Conservation (phyloP, 2,888 invertebrate genomes). For the Chrysomela aeneicollis region DNA sequence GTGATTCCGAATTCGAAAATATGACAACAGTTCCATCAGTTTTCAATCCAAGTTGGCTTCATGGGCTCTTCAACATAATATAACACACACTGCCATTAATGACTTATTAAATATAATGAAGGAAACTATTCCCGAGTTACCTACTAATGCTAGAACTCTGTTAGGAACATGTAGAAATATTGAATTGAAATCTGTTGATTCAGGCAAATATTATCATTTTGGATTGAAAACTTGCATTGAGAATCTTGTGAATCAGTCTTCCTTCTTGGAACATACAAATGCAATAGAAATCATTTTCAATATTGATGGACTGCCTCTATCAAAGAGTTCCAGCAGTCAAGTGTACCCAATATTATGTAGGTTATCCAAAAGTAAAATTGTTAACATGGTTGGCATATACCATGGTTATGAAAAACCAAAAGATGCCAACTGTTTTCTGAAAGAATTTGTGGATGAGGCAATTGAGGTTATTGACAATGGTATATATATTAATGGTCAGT, state of each 20-base stretch:
- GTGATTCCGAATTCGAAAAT: conserved; percentile 9
- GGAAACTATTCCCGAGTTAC: conserved; percentile 20
- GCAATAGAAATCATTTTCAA: conserved; percentile 27
- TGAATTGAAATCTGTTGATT: conserved; percentile 21
- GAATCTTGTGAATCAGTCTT: conserved; percentile 6
- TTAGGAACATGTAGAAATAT: conserved; percentile 26
- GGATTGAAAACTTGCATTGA: conserved; percentile 18
- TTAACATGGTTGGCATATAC: conserved; percentile 31
- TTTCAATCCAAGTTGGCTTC: conserved; percentile 12
- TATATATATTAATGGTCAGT: conserved; percentile 29
- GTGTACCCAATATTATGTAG: conserved; percentile 24
- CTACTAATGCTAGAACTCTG: conserved; percentile 29
- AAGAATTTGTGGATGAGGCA: conserved; percentile 27
- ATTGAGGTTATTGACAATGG: conserved; percentile 17
- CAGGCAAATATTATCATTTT: conserved; percentile 26
- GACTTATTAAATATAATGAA: conserved; percentile 19
- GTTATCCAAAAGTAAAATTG: conserved; percentile 13
- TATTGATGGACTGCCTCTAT: conserved; percentile 35
- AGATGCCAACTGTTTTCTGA: conserved; percentile 16
- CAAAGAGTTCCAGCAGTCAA: conserved; percentile 32
- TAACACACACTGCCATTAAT: conserved; percentile 17
- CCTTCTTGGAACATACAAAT: conserved; percentile 12
- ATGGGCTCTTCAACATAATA: conserved; percentile 13
- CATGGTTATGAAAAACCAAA: conserved; percentile 34
- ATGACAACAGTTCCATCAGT: conserved; percentile 1